Conservation (phyloP, 2,113 vertebrate species). For the Xiphophorus maculatus region DNA sequence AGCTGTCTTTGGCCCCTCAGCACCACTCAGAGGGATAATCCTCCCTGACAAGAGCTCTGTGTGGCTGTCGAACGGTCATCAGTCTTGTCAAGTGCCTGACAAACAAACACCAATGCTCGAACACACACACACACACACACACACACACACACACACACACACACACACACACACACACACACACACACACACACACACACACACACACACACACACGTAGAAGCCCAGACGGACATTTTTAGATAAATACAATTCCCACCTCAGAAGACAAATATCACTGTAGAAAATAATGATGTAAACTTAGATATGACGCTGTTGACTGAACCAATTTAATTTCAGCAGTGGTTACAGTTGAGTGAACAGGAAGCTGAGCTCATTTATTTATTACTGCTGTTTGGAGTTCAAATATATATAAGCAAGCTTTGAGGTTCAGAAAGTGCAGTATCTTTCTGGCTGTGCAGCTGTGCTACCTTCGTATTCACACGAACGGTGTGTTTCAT, state of each 20-base stretch:
- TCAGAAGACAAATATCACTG: slow-evolving; percentile 32
- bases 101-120: slow-evolving; percentile 27
- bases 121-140: neutral
- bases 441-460: too few relatives aligned
- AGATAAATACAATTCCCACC: slow-evolving; percentile 42
- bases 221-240: slow-evolving; percentile 26
- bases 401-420: neutral
- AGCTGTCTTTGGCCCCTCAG: slow-evolving; percentile 19
- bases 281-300: slow-evolving; percentile 36
- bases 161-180: slow-evolving; percentile 13
- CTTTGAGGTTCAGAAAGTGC: too few relatives aligned
- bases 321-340: slow-evolving; percentile 25
- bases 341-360: neutral
- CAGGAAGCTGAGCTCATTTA: neutral
- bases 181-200: slow-evolving; percentile 5
- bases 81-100: slow-evolving; percentile 56
- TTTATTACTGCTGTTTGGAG: neutral
- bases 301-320: slow-evolving; percentile 24
- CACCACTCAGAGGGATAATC: slow-evolving; percentile 49
- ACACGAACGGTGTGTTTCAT: too few relatives aligned
- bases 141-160: slow-evolving; percentile 4
- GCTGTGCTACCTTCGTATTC: too few relatives aligned
- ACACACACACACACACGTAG: slow-evolving; percentile 5
- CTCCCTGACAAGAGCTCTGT: slow-evolving; percentile 53
- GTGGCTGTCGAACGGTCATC: slow-evolving; percentile 46